Conservation (phyloP, 2,888 invertebrate genomes). For the Calameuta pallipes region DNA sequence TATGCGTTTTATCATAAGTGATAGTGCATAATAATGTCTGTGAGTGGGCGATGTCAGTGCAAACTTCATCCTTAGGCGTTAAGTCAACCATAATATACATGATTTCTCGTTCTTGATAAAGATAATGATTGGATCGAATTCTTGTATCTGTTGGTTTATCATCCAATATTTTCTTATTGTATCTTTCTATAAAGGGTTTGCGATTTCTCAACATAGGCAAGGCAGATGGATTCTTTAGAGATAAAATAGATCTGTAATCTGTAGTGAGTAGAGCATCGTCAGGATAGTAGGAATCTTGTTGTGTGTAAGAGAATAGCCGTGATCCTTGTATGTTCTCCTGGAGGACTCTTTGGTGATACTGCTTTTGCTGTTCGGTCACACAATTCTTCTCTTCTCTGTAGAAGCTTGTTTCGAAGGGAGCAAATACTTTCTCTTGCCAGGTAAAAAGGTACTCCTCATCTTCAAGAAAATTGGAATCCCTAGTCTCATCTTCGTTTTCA, state of each 20-base stretch:
- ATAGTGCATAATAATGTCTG: constrained; percentile 68
- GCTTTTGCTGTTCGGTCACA: constrained; percentile 71
- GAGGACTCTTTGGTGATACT: constrained; percentile 68
- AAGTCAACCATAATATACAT: constrained; percentile 65
- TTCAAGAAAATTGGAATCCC: constrained; percentile 56
- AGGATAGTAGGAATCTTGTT: constrained; percentile 70
- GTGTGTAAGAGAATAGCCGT: constrained; percentile 71
- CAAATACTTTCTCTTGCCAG: constrained; percentile 82
- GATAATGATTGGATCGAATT: constrained; percentile 58
- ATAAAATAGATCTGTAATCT: constrained; percentile 43
- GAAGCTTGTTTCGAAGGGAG: constrained; percentile 71
- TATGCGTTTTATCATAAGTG: constrained; percentile 68
- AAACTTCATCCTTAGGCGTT: constrained; percentile 55
- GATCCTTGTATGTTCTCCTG: constrained; percentile 55
- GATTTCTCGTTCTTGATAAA: constrained; percentile 60
- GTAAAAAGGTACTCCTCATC: constrained; percentile 65
- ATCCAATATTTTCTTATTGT: constrained; percentile 58
- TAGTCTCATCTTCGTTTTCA: constrained; percentile 54
- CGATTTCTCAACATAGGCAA: constrained; percentile 50
- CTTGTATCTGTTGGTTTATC: constrained; percentile 41
- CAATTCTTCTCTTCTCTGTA: constrained; percentile 75
- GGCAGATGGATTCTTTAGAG: constrained; percentile 47
- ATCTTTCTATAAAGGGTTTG: constrained; percentile 55
- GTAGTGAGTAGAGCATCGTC: constrained; percentile 47
- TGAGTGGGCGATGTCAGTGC: constrained; percentile 37